Conservation (phyloP, 2,888 invertebrate genomes). For the Napeogenes inachia region DNA sequence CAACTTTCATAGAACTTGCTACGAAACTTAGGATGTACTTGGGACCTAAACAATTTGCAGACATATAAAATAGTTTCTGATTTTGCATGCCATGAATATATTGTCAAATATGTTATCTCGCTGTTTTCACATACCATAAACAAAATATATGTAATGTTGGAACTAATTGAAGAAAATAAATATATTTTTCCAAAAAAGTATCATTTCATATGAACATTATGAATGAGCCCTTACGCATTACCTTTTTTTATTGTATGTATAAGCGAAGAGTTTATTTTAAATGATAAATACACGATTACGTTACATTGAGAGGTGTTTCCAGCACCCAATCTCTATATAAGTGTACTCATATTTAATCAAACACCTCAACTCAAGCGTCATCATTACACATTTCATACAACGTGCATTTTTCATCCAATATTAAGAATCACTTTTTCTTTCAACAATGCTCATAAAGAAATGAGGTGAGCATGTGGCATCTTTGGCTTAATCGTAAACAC, state of each 20-base stretch:
- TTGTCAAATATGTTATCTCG: neutral
- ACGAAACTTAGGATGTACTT: constrained; percentile 23
- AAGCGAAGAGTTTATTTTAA: too few relatives aligned
- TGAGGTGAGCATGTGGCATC: constrained; percentile 16
- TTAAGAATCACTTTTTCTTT: constrained; percentile 18
- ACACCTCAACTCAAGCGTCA: neutral
- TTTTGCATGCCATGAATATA: constrained; percentile 6
- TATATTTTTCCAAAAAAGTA: too few relatives aligned
- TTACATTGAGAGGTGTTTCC: too few relatives aligned
- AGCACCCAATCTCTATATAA: neutral
- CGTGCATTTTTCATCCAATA: neutral
- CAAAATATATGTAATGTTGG: too few relatives aligned
- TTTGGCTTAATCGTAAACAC: constrained; percentile 16
- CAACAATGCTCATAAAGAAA: constrained; percentile 24
- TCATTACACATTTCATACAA: constrained; percentile 1
- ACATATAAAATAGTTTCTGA: constrained; percentile 17
- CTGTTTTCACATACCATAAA: too few relatives aligned
- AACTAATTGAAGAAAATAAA: too few relatives aligned
- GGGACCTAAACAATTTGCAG: constrained; percentile 19
- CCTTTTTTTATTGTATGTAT: too few relatives aligned
- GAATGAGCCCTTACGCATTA: too few relatives aligned
- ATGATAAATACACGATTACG: too few relatives aligned
- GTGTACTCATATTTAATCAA: neutral
- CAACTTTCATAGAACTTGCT: constrained; percentile 26
- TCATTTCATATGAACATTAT: too few relatives aligned